Evolutionary conservation across 2,113 vertebrate species (phyloP).

Genomic region (Anguilla japonica): DNA sequence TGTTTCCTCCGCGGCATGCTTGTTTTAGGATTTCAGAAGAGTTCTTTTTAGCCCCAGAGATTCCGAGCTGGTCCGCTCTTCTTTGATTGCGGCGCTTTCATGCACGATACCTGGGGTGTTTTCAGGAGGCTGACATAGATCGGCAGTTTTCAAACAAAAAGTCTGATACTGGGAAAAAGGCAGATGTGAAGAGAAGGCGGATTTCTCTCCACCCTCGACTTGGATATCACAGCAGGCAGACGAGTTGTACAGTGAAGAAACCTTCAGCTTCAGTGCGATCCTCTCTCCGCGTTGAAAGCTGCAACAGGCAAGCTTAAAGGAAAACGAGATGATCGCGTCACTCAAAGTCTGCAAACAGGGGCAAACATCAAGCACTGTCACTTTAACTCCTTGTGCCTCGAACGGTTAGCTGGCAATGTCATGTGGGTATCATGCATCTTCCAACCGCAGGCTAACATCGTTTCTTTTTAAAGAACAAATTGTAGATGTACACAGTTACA

Average conservation of each 20-base stretch:
- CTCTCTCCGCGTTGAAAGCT: slow-evolving; percentile 74
- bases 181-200: slow-evolving; percentile 62
- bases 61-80: slow-evolving; percentile 77
- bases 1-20: slow-evolving; percentile 99
- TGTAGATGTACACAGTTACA: background rate
- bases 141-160: slow-evolving; percentile 60
- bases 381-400: slow-evolving; percentile 74
- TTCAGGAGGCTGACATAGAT: slow-evolving; percentile 70
- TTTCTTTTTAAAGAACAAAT: background rate
- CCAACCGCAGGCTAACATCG: slow-evolving; percentile 35
- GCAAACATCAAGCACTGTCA: slow-evolving; percentile 76
- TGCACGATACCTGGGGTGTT: slow-evolving; percentile 72
- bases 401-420: slow-evolving; percentile 65
- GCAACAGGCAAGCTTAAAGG: slow-evolving; percentile 90
- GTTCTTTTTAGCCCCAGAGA: slow-evolving; percentile 74
- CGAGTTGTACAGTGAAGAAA: slow-evolving; percentile 42
- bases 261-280: slow-evolving; percentile 64
- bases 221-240: slow-evolving; percentile 57
- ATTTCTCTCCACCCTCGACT: slow-evolving; percentile 57
- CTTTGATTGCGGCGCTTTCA: slow-evolving; percentile 65
- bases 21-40: slow-evolving; percentile 64
- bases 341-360: slow-evolving; percentile 80
- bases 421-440: slow-evolving; percentile 69
- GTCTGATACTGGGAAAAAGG: slow-evolving; percentile 43
- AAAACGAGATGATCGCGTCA: slow-evolving; percentile 87